phyloP scores from a whole-genome alignment of 2,888 invertebrate genomes.

The Ichneumoninae sp. region DNA sequence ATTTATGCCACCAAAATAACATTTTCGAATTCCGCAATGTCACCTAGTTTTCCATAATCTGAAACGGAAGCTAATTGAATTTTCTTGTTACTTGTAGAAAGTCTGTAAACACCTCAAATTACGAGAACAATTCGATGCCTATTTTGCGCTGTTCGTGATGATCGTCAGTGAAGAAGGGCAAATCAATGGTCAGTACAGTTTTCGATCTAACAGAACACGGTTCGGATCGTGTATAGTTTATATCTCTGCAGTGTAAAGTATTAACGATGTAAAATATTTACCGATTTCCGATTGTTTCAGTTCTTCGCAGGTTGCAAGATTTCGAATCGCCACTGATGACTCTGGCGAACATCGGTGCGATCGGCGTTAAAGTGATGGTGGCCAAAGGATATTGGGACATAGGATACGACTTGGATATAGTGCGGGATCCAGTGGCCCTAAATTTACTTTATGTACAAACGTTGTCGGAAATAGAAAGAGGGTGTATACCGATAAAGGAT shows the following conservation, averaged over 20 bases:
- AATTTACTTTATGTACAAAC: slow-evolving; percentile 95
- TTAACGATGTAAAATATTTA: background rate
- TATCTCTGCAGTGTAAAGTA: background rate
- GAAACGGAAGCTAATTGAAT: background rate
- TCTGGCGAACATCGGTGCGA: slow-evolving; percentile 89
- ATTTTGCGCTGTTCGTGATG: slow-evolving; percentile 96
- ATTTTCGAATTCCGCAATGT: background rate
- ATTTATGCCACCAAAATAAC: background rate
- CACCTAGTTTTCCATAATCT: background rate
- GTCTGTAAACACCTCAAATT: slow-evolving; percentile 93
- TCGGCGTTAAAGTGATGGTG: slow-evolving; percentile 92
- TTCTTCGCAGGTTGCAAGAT: slow-evolving; percentile 95
- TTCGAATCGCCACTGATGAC: slow-evolving; percentile 99
- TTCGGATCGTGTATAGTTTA: background rate
- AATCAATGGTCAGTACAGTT: slow-evolving; percentile 86
- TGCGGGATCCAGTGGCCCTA: slow-evolving; percentile 92
- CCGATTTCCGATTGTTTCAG: slow-evolving; percentile 84
- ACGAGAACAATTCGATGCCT: slow-evolving; percentile 91
- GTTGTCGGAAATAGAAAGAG: slow-evolving; percentile 93
- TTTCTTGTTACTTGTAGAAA: slow-evolving; percentile 86
- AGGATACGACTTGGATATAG: slow-evolving; percentile 92
- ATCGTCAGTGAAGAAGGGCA: slow-evolving; percentile 90
- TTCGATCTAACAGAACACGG: background rate
- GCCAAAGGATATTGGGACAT: slow-evolving; percentile 97
- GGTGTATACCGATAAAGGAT: slow-evolving; percentile 92